phyloP scores from a whole-genome alignment of 2,888 invertebrate species.

The Dryadula phaetusa region DNA sequence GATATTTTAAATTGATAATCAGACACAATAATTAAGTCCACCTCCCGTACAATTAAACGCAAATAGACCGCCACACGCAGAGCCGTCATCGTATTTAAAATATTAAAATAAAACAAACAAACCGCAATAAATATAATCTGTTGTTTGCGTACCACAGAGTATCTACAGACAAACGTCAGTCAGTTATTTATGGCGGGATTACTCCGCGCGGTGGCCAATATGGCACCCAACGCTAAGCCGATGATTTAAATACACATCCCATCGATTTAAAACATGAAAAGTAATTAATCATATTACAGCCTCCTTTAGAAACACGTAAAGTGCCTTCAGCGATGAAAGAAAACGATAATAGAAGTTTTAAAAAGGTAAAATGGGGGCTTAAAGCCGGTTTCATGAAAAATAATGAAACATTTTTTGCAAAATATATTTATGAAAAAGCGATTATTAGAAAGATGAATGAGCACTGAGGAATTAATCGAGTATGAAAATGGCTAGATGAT shows the following conservation, averaged over 20 bases:
- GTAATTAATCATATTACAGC: slow-evolving; percentile 72
- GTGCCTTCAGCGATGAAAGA: slow-evolving; percentile 50
- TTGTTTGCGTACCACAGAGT: slow-evolving; percentile 55
- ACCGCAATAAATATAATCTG: slow-evolving; percentile 42
- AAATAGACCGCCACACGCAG: slow-evolving; percentile 15
- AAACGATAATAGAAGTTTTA: slow-evolving; percentile 46
- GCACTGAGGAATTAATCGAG: slow-evolving; percentile 14
- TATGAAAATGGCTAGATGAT: slow-evolving; percentile 4
- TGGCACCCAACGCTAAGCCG: slow-evolving; percentile 67
- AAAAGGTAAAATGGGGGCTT: slow-evolving; percentile 44
- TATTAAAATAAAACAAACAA: slow-evolving; percentile 26
- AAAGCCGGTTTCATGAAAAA: slow-evolving; percentile 34
- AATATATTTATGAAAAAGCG: slow-evolving; percentile 23
- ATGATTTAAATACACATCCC: slow-evolving; percentile 73
- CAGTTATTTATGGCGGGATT: slow-evolving; percentile 76
- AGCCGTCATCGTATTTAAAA: slow-evolving; percentile 10
- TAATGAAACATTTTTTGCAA: slow-evolving; percentile 33
- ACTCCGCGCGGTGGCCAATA: slow-evolving; percentile 65
- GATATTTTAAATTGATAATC: slow-evolving; percentile 30
- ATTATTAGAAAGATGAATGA: slow-evolving; percentile 25
- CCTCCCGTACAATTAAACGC: background rate
- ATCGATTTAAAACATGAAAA: slow-evolving; percentile 66
- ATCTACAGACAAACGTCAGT: slow-evolving; percentile 61
- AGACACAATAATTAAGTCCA: background rate
- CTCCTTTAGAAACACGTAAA: slow-evolving; percentile 57